These are phyloP conservation scores for Cirrhinus mrigala DNA, from an alignment of 2,797 vertebrate genomes.

Conservation along the genomic window DNA sequence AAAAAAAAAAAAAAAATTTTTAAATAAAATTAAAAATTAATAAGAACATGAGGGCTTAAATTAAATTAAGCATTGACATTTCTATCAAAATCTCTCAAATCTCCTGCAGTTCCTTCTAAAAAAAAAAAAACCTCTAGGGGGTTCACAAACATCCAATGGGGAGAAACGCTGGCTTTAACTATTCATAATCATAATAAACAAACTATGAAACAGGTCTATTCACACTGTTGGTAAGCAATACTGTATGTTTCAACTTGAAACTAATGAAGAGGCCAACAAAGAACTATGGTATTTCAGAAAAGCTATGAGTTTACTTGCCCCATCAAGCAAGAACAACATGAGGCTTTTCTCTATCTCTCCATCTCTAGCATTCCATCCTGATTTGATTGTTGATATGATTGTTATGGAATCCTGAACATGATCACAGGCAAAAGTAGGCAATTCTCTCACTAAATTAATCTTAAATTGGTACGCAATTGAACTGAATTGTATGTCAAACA, in stretches of 20 bases:
- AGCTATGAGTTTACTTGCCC: slow-evolving; percentile 28
- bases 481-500: not conserved
- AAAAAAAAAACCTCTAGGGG: not conserved
- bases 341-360: slow-evolving; percentile 34
- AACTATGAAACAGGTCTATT: not conserved
- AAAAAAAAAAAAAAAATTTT: no score
- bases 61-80: not conserved
- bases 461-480: not conserved
- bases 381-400: slow-evolving; percentile 52
- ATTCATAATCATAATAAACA: not conserved
- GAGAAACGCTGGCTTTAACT: not conserved
- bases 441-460: not conserved
- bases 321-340: slow-evolving; percentile 42
- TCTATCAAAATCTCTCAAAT: not conserved
- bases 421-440: not conserved
- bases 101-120: not conserved
- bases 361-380: slow-evolving; percentile 49
- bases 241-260: not conserved
- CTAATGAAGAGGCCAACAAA: not conserved
- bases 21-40: not conserved
- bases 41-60: not conserved
- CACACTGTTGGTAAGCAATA: not conserved
- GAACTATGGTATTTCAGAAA: not conserved
- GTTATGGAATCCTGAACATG: not conserved
- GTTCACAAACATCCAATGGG: not conserved